Base-by-base conservation (phyloP, 2,113 vertebrate genomes). In the Zosterops pallidus region DNA sequence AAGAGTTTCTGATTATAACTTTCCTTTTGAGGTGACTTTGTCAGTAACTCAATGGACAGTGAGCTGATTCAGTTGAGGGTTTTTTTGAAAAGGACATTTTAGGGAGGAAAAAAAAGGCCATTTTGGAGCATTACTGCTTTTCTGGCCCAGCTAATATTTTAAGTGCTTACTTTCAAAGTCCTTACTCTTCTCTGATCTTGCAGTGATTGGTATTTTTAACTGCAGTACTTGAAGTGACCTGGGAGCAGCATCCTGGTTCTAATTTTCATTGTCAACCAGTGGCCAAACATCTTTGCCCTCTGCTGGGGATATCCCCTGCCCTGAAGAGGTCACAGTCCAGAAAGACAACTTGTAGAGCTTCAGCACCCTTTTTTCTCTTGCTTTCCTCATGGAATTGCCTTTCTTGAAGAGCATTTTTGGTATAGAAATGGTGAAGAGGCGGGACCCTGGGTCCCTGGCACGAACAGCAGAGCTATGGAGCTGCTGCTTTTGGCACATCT, bases 1-100 rank as follows among this genome's bases (percentile, higher is more conserved):
- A 90, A 86, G 67, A 39, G 31, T 46, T 89, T 89, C 80, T 90
- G 79, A n/a, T 92, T 71, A 69, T 76, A 75, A 53, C 56, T 92
- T 85, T 83, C 18, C 11, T 39, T 88, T 77, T 39, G 69, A 88
- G 62, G 50, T 69, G 59, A 52, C 52, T 95, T 44, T 15, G 5
- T 88, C 64, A 56, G 41, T 77, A 56, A 56, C 68, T 90, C 74
- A 64, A 9, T 79, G 49, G 65, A 75, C 68, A 78, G 26, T 21
- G 59, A 92, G 59, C 8, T 11, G 13, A 52, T 64, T 71, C 29
- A 24, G 9, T 21, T 49, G 23, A 44, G 35, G 47, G 22, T 6
- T 19, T 76, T 46, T 76, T 82, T 89, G 9, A 19, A 72, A 69
- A 41, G 22, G 60, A 82, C 6, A 29, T 78, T 74, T 90, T 59